Percentiles rank a stretch among this genome's conserved stretches.
phyloP scores from a whole-genome alignment of 2,113 vertebrate species.

The Mesembrinibis cayennensis region DNA sequence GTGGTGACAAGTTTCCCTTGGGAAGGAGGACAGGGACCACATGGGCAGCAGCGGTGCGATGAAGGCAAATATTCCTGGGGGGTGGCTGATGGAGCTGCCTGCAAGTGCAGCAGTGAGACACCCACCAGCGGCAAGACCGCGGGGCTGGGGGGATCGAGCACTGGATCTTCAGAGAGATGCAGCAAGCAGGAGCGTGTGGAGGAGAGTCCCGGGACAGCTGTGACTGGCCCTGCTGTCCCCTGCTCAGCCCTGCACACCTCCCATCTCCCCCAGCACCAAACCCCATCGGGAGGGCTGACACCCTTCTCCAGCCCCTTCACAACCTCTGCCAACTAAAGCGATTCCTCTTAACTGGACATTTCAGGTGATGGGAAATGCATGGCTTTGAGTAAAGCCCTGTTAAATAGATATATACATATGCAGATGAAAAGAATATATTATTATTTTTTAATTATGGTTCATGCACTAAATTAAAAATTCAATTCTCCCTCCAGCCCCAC shows the following conservation, averaged over 20 bases:
- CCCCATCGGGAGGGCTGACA: rapidly evolving
- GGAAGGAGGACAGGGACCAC: not conserved
- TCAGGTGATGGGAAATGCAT: not conserved
- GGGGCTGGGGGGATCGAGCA: not conserved
- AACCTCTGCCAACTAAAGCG: not conserved
- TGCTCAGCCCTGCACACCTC: not conserved
- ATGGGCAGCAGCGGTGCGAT: not conserved
- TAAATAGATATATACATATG: not conserved
- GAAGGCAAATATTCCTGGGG: not conserved
- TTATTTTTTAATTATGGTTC: not conserved
- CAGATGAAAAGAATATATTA: not conserved
- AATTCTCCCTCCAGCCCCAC: not conserved
- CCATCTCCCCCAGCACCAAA: not conserved
- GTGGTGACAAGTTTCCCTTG: not conserved
- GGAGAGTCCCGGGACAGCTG: not conserved
- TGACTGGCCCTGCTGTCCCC: not conserved
- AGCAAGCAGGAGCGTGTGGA: rapidly evolving
- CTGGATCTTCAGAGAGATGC: not conserved
- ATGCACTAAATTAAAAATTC: not conserved
- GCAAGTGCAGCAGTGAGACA: not conserved
- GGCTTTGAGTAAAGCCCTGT: not conserved
- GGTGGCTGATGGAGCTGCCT: not conserved
- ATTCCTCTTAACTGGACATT: not conserved
- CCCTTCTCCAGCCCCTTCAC: not conserved
- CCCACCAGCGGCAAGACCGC: rapidly evolving